Evolutionary conservation across 2,797 vertebrate species (phyloP), one percentile per base, ranked within the genome.

Genomic region (Melopsittacus undulatus): DNA sequence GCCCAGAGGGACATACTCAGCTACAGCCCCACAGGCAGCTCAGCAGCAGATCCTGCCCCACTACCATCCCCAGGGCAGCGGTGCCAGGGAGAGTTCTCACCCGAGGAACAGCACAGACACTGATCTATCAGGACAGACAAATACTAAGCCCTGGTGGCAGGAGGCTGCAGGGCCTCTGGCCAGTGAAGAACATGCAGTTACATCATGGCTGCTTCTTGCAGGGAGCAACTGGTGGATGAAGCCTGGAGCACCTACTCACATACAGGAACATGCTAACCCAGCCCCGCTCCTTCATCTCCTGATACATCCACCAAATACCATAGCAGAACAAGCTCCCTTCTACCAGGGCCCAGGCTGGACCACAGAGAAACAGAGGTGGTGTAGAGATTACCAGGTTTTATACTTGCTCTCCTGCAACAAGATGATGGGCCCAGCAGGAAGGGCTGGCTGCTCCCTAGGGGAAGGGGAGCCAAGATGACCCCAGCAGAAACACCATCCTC

Each of bases 301-400:
- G 16, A 10, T 7, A 21, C 11, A 56, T 26, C 22, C 16, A 17
- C 12, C 2, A 11, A 72, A 29, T 2, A 15, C 9, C 34, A 23
- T 1, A 15, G 68, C 24, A 40, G 34, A 20, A 56, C 26, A 42
- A 42, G 3, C 38, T 11, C 5, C n/a, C 11, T 72, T 48, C 22
- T 22, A 13, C 24, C 3, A 8, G 4, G 30, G 9, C 43, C 57
- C 21, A 24, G 38, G 20, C 36, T 79, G 27, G 14, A 13, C 22
- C 36, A 8, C 1, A 17, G 14, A 40, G 45, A 7, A 51, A 30
- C 5, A 24, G 24, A 18, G 4, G 11, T 18, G 20, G 8, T 1
- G 3, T 5, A 20, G 61, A 61, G 10, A 13, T 8, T 6, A 24
- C 36, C 7, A 14, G n/a, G 18, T 9, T 63, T 62, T 27, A 36